Evolutionary conservation across 2,113 vertebrate genomes (phyloP), one percentile per base, ranked within the genome.

Genomic region (Pica pica): DNA sequence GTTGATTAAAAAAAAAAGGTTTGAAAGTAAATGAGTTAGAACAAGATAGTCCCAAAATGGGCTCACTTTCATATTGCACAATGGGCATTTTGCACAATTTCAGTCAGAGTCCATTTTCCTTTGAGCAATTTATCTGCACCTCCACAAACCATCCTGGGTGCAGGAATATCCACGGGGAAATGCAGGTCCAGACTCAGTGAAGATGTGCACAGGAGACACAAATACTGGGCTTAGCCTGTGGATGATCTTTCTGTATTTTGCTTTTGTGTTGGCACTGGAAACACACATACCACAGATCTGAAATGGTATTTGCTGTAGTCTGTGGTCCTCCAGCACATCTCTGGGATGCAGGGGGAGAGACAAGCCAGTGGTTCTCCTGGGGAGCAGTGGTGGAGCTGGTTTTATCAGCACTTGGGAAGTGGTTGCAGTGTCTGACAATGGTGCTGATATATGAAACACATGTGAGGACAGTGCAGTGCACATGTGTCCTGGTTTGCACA

Each of bases 381-480:
- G 73, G 20, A 86, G 59, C 76, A 61, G 73, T 16, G 44, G 28
- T 74, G 41, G 73, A 75, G 31, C 44, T 83, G 68, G 27, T 81
- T 93, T 93, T 90, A 75, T 86, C 76, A 70, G 68, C 59, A 6
- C 55, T 83, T 75, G 90, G 67, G 88, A 87, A 93, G 88, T 9
- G 46, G 60, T 33, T 86, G 85, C 76, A 81, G 37, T 4, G 18
- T 59, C 79, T 82, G 93, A 82, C 90, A 90, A 27, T 39, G 76
- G 80, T 24, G 46, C 88, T 87, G 76, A 78, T 92, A 71, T 19
- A 82, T 4, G 64, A 84, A 95, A 95, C 85, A 94, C 79, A 57
- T 61, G 80, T 55, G 92, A 92, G 60, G 69, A 75, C 61, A 55
- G 70, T 2, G 13, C 50, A 59, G 74, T 1, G 24, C 81, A 61